Base-by-base conservation (phyloP, 2,797 vertebrate species). In the Molothrus ater region DNA sequence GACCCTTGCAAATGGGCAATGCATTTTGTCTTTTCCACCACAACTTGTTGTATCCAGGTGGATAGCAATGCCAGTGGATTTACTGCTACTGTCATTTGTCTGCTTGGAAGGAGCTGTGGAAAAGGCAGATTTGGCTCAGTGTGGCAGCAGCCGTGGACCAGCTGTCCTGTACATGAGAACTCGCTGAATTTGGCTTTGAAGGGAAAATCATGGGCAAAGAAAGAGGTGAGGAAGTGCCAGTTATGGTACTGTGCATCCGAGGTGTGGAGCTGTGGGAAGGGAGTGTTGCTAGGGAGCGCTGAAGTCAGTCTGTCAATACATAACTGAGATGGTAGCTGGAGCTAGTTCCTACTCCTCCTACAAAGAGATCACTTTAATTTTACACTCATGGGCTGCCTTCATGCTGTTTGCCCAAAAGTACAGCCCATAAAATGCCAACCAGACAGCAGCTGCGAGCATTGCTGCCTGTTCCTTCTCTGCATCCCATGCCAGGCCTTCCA, bases 61-160 rank as follows among this genome's bases (percentile, higher is more conserved):
- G 31, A 26, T 10, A 34, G n/a, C 8, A 13, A 9, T 36, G 64
- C 32, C 80, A 47, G 22, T 10, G 45, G 29, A 76, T 82, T 86
- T 54, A 43, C 29, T 86, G 45, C 68, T 91, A n/a, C 54, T 88
- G 9, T 63, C 61, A 8, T 88, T 92, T 78, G 31, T 31, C 76
- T 68, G 53, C 61, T 75, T 88, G 89, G 87, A 93, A 88, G 38
- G 65, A 59, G 65, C 22, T 48, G 42, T 86, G 59, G n/a, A 72
- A 91, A 86, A 94, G n/a, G 43, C 65, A 61, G 59, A 17, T 83
- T 88, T 82, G 86, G 68, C 86, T 93, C 74, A 29, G 32, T 32
- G 45, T 56, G 40, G 53, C 50, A 83, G 19, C 84, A 92, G 88
- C 47, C 47, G 1, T 48, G 64, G 64, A 85, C 81, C 92, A 93